Conservation (phyloP, 2,888 invertebrate species). For the Criorhina ranunculi region DNA sequence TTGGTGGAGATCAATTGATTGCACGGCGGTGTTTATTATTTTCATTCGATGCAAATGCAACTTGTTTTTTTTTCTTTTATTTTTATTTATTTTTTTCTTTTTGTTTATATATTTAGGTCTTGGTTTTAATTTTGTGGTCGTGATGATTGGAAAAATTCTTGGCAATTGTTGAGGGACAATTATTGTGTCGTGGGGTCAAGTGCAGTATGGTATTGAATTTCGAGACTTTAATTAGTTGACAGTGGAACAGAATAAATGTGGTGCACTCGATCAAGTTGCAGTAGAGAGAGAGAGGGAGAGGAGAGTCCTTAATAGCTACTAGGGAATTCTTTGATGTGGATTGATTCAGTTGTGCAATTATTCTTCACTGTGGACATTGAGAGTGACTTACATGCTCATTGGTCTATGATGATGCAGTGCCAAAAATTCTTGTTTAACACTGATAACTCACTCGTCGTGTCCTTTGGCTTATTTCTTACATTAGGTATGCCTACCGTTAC, state of each 20-base stretch:
- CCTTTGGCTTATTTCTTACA: no score
- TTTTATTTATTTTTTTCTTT: constrained; percentile 17
- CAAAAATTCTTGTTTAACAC: no score
- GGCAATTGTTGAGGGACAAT: constrained; percentile 50
- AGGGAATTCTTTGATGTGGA: no score
- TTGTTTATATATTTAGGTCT: constrained; percentile 16
- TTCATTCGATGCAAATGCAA: constrained; percentile 28
- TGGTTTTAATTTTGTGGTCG: constrained; percentile 57
- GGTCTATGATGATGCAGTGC: no score
- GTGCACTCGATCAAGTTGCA: background rate
- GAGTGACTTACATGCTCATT: no score
- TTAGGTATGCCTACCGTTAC: no score
- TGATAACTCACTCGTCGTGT: no score
- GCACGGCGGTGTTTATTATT: constrained; percentile 44
- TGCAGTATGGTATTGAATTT: constrained; percentile 59
- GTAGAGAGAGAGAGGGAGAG: no score
- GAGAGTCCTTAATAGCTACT: no score
- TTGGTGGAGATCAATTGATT: constrained; percentile 50
- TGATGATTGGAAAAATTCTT: constrained; percentile 51
- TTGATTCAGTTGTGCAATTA: no score
- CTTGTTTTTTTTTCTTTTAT: background rate
- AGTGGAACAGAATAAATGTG: background rate
- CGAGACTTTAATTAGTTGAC: constrained; percentile 26
- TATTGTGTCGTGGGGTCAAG: constrained; percentile 64
- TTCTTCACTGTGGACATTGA: no score